Conservation (phyloP, 2,888 invertebrate genomes). For the Alcis repandata region DNA sequence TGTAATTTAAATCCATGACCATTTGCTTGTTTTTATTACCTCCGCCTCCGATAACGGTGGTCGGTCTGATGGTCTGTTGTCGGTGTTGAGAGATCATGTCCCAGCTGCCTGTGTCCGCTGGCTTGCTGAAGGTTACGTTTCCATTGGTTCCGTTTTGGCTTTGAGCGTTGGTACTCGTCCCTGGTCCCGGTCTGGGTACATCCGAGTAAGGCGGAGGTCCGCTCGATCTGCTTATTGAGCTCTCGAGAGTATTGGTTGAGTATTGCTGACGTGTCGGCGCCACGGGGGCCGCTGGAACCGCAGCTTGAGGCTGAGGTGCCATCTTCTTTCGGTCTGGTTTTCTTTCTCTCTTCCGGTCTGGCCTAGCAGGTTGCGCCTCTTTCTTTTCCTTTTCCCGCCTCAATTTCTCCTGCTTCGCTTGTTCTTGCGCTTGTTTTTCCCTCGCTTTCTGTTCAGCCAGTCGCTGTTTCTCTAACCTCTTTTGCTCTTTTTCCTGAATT, state of each 20-base stretch:
- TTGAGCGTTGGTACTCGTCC: conserved; percentile 24
- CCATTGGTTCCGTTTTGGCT: conserved; percentile 60
- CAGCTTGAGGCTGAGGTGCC: conserved; percentile 40
- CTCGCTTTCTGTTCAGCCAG: conserved; percentile 60
- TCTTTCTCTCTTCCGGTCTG: conserved; percentile 42
- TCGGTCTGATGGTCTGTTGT: conserved; percentile 67
- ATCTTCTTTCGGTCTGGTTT: conserved; percentile 50
- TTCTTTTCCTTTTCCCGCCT: conserved; percentile 57
- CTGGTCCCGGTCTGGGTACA: conserved; percentile 43
- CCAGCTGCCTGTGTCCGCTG: conserved; percentile 76
- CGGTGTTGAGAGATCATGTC: conserved; percentile 85
- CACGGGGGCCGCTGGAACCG: conserved; percentile 41
- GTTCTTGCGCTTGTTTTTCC: conserved; percentile 59
- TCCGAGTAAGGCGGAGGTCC: conserved; percentile 77
- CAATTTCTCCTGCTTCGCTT: conserved; percentile 63
- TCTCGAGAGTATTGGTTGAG: conserved; percentile 74
- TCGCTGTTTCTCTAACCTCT: conserved; percentile 66
- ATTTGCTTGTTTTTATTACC: conserved; percentile 55
- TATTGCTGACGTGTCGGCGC: conserved; percentile 47
- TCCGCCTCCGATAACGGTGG: conserved; percentile 35
- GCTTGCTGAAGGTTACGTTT: conserved; percentile 70
- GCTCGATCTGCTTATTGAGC: conserved; percentile 74
- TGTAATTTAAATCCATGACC: conserved; percentile 72
- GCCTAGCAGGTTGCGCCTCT: conserved; percentile 52
- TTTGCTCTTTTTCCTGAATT: conserved; percentile 61